Evolutionary conservation across 2,888 invertebrate species (phyloP).

Genomic region (Lobophora halterata): DNA sequence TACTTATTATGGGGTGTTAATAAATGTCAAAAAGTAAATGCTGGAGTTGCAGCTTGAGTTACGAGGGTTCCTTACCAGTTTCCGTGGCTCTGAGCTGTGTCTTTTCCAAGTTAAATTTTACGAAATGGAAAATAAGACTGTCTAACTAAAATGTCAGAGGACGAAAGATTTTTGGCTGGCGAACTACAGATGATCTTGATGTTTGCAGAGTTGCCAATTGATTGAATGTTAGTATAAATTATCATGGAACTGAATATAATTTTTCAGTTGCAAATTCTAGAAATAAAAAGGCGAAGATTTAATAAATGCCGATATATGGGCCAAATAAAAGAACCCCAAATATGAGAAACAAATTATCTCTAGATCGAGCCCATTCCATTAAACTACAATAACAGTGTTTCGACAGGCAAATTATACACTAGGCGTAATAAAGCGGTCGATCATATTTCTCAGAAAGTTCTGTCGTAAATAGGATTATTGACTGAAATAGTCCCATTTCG

Average conservation of each 20-base stretch:
- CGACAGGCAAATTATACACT: conserved; percentile 22
- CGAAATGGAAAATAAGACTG: too few species aligned
- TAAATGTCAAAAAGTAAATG: conserved; percentile 49
- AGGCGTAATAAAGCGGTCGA: conserved; percentile 23
- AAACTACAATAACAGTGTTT: conserved; percentile 24
- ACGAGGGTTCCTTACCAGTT: conserved; percentile 14
- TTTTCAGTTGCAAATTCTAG: too few species aligned
- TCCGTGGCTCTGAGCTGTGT: conserved; percentile 8
- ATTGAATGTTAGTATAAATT: too few species aligned
- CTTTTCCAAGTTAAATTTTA: too few species aligned
- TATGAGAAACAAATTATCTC: conserved; percentile 17
- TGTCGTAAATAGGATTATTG: conserved; percentile 16
- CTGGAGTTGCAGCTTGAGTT: conserved; percentile 8
- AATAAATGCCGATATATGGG: too few species aligned
- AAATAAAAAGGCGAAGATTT: too few species aligned
- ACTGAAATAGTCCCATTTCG: conserved; percentile 2
- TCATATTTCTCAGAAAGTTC: conserved; percentile 12
- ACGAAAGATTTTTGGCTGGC: too few species aligned
- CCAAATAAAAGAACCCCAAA: conserved; percentile 11
- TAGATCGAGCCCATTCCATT: conserved; percentile 19
- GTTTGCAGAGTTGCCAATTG: too few species aligned
- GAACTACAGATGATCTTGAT: too few species aligned
- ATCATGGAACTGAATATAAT: too few species aligned
- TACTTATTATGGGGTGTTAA: conserved; percentile 48
- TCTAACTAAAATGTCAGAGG: too few species aligned